phyloP scores from a whole-genome alignment of 2,888 invertebrate genomes.

The Trissonchulus latispiculum region DNA sequence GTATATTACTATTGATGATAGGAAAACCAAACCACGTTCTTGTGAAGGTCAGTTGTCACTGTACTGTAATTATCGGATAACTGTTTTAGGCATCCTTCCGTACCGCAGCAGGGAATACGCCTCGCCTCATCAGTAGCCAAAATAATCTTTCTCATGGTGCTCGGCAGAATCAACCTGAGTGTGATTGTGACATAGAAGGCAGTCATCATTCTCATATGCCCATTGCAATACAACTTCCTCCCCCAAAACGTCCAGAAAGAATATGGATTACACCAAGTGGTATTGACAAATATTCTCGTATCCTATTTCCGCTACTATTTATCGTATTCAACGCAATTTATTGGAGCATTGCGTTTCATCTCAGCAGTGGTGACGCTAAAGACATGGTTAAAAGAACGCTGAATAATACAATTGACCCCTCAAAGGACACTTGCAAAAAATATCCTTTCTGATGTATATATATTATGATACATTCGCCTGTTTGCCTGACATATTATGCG shows the following conservation, averaged over 20 bases:
- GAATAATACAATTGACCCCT: background rate
- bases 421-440: background rate
- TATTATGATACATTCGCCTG: no score
- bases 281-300: constrained; percentile 97
- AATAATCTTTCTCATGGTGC: no score
- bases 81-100: no score
- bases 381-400: background rate
- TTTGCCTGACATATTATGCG: no score
- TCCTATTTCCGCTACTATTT: constrained; percentile 95
- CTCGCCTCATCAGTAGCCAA: no score
- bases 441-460: no score
- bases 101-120: no score
- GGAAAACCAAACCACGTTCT: no score
- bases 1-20: no score
- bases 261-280: constrained; percentile 35
- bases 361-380: background rate
- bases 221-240: background rate
- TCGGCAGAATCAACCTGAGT: no score
- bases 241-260: background rate
- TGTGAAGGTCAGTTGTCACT: no score
- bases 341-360: constrained; percentile 32
- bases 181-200: background rate
- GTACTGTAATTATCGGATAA: no score
- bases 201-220: background rate
- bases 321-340: constrained; percentile 72